A percentile compares a stretch with the other conserved stretches of the same genome.
phyloP scores from a whole-genome alignment of 2,797 vertebrate genomes.

The Lerista edwardsae region DNA sequence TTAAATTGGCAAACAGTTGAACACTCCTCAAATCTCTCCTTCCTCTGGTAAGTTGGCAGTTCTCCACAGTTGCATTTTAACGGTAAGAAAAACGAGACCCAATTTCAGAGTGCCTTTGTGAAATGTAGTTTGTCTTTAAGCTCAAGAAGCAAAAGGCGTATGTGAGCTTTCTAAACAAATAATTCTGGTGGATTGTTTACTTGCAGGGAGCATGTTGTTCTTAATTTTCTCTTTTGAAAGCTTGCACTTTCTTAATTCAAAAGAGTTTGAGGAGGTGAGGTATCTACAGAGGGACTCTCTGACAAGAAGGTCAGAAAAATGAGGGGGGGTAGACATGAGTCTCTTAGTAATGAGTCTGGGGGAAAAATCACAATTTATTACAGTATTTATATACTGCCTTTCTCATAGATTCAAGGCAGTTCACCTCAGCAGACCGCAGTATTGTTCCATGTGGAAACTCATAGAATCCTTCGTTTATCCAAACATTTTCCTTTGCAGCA shows the following conservation, averaged over 20 bases:
- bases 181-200: not conserved
- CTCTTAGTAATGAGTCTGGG: not conserved
- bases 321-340: no score
- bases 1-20: not conserved
- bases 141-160: not conserved
- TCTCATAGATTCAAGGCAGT: no score
- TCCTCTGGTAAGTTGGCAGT: not conserved
- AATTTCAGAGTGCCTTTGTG: not conserved
- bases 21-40: not conserved
- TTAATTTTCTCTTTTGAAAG: not conserved
- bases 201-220: not conserved
- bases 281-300: no score
- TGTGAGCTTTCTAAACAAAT: not conserved
- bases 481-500: no score
- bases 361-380: not conserved
- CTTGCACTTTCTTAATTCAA: not conserved
- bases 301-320: no score
- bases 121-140: not conserved
- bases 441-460: no score
- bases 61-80: not conserved
- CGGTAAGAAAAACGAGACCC: not conserved
- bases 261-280: no score
- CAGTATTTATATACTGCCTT: no score
- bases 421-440: no score
- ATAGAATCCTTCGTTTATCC: no score